Conservation (phyloP, 2,797 vertebrate genomes). For the Gadopsis bispinosus region DNA sequence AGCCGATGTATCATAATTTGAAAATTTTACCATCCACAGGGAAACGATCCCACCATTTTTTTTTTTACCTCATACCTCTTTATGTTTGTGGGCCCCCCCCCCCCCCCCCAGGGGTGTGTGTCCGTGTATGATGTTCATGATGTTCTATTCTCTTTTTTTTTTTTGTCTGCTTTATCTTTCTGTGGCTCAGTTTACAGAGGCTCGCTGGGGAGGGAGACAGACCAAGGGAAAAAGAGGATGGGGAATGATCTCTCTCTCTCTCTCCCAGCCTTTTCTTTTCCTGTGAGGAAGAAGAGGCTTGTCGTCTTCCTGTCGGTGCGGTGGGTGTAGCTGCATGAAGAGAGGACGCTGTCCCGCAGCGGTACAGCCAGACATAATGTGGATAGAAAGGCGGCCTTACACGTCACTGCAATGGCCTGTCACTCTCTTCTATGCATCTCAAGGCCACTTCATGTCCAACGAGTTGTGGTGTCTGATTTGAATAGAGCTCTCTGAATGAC, state of each 20-base stretch:
- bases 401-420: constrained; percentile 57
- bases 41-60: neutral
- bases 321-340: constrained; percentile 48
- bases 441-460: constrained; percentile 53
- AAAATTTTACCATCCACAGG: neutral
- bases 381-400: constrained; percentile 34
- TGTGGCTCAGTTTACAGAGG: constrained; percentile 33
- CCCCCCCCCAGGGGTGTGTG: neutral
- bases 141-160: neutral
- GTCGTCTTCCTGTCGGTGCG: constrained; percentile 56
- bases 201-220: constrained; percentile 46
- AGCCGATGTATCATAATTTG: neutral
- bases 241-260: constrained; percentile 65
- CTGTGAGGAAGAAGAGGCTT: constrained; percentile 55
- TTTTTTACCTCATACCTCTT: neutral
- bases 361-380: constrained; percentile 41
- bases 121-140: neutral
- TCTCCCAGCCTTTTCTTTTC: constrained; percentile 21
- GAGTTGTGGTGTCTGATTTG: constrained; percentile 41
- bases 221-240: constrained; percentile 62
- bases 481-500: constrained; percentile 44
- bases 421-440: constrained; percentile 47
- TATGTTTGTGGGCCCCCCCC: neutral
- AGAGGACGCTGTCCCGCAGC: constrained; percentile 57
- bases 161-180: constrained; percentile 16